Conservation (phyloP, 2,888 invertebrate genomes). For the Horisme vitalbata region DNA sequence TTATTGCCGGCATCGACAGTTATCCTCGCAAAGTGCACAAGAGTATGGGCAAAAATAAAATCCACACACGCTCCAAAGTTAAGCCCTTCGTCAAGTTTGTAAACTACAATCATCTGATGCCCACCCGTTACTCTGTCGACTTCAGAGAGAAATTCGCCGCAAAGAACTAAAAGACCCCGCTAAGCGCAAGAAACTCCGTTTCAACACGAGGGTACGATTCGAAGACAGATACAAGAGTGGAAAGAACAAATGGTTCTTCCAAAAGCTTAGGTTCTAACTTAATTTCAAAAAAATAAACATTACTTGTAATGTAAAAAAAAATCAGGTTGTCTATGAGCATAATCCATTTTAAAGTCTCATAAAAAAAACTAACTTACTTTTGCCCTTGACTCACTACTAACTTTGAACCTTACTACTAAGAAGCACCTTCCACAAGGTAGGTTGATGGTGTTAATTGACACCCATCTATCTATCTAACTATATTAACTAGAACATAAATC, state of each 20-base stretch:
- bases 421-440: no score
- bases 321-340: no score
- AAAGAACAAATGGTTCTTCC: slow-evolving; percentile 99
- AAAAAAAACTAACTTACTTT: no score
- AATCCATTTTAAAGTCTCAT: no score
- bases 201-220: slow-evolving; percentile 97
- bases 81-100: slow-evolving; percentile 98
- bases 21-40: slow-evolving; percentile 98
- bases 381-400: no score
- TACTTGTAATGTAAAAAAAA: slow-evolving; percentile 62
- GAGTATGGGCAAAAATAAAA: slow-evolving; percentile 97
- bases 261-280: slow-evolving; percentile 97
- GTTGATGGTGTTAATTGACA: no score
- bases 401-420: no score
- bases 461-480: no score
- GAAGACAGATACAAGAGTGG: slow-evolving; percentile 99
- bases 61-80: slow-evolving; percentile 97
- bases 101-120: slow-evolving; percentile 96
- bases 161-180: slow-evolving; percentile 98
- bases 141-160: slow-evolving; percentile 95
- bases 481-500: background rate
- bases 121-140: slow-evolving; percentile 97
- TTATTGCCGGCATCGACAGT: slow-evolving; percentile 98
- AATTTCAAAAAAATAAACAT: slow-evolving; percentile 64
- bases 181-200: slow-evolving; percentile 97